Conservation (phyloP, 2,888 invertebrate species). For the Agrochola macilenta region DNA sequence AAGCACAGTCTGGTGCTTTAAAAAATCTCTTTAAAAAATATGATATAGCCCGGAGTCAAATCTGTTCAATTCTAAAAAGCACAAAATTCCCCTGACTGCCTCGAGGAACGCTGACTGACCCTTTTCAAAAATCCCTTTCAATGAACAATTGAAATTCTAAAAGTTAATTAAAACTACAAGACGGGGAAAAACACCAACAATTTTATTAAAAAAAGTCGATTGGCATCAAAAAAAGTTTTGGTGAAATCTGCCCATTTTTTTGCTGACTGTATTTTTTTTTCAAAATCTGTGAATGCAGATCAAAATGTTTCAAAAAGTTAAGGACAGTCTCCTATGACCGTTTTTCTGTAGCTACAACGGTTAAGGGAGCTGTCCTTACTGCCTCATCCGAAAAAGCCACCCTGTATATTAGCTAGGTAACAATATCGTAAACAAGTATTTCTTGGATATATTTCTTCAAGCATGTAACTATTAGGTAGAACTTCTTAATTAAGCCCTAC, state of each 20-base stretch:
- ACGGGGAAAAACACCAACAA: neutral
- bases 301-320: too few relatives aligned
- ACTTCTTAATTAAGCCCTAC: slow-evolving; percentile 4
- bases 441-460: neutral
- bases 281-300: too few relatives aligned
- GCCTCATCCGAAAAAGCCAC: too few relatives aligned
- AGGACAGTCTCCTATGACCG: too few relatives aligned
- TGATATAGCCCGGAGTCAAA: neutral
- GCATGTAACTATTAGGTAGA: neutral
- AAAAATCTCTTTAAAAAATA: neutral
- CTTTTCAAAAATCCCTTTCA: slow-evolving; percentile 6
- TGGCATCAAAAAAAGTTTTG: too few relatives aligned
- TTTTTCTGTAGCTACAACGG: too few relatives aligned
- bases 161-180: slow-evolving; percentile 24
- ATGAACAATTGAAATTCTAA: slow-evolving; percentile 4
- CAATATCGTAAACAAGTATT: neutral
- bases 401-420: neutral
- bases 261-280: too few relatives aligned
- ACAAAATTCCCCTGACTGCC: slow-evolving; percentile 9
- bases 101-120: neutral
- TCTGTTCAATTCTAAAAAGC: neutral
- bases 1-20: neutral
- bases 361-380: too few relatives aligned
- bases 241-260: too few relatives aligned
- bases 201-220: neutral